Conservation (phyloP, 2,113 vertebrate species). For the Trichechus manatus region DNA sequence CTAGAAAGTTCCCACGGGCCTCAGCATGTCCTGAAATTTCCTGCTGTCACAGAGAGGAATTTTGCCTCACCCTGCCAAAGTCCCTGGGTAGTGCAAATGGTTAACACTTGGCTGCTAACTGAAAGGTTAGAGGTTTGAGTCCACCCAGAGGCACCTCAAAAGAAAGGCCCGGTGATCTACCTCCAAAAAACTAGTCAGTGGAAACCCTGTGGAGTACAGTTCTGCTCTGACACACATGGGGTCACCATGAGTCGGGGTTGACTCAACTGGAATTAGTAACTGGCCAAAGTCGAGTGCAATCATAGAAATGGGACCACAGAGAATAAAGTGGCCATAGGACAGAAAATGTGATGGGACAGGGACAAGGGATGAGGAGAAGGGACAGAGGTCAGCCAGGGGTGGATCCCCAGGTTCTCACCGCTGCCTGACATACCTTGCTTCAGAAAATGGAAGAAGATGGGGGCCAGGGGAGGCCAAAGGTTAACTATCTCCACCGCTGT, state of each 20-base stretch:
- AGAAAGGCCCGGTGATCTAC: neutral
- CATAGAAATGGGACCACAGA: neutral
- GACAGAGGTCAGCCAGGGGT: neutral
- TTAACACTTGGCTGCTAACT: neutral
- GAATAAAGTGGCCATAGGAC: neutral
- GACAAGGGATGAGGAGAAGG: neutral
- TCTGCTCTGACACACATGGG: neutral
- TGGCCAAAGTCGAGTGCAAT: neutral
- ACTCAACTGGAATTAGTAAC: neutral
- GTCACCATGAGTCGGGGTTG: no score
- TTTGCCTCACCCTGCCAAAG: neutral
- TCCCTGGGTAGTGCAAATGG: neutral
- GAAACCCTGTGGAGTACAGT: neutral
- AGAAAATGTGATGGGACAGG: neutral
- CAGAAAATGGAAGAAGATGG: neutral
- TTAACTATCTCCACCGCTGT: neutral
- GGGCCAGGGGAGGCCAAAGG: neutral
- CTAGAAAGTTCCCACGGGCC: neutral
- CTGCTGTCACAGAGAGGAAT: neutral
- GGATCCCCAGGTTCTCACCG: neutral
- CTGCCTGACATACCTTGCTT: neutral
- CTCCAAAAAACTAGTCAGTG: neutral
- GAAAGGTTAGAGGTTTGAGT: neutral
- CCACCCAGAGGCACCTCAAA: neutral
- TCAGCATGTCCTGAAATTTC: neutral